phyloP scores from a whole-genome alignment of 1,140 invertebrate species.

The Lepidostoma basale region DNA sequence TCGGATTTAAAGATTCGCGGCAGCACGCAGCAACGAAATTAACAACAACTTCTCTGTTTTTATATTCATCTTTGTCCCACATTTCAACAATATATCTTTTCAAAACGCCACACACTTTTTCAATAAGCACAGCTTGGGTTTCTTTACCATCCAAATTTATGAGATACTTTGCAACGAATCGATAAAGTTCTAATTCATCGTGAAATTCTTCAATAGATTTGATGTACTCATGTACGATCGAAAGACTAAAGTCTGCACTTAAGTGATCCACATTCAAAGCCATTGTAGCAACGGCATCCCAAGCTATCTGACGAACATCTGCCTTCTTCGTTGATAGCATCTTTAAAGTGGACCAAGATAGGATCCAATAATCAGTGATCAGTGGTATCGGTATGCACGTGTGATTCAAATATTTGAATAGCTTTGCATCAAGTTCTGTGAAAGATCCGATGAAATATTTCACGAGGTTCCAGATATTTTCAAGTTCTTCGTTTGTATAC shows the following conservation, averaged over 20 bases:
- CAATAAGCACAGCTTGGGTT: slow-evolving; percentile 19
- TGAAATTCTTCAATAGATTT: not conserved
- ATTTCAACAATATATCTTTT: slow-evolving; percentile 24
- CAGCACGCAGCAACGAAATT: slow-evolving; percentile 22
- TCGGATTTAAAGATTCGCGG: slow-evolving; percentile 1
- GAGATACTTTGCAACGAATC: slow-evolving; percentile 28
- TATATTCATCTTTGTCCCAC: slow-evolving; percentile 8
- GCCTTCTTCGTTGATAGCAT: slow-evolving; percentile 19
- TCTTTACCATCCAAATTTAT: slow-evolving; percentile 16
- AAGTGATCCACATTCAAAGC: slow-evolving; percentile 7
- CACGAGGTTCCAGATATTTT: slow-evolving; percentile 13
- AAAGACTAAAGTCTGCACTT: slow-evolving; percentile 30
- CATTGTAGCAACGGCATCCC: not conserved
- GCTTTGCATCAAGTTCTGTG: slow-evolving; percentile 28
- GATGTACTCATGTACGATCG: slow-evolving; percentile 30
- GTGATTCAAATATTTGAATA: slow-evolving; percentile 18
- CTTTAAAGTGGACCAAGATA: slow-evolving; percentile 24
- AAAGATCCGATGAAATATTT: slow-evolving; percentile 31
- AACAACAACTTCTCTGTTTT: not conserved
- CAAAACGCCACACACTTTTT: slow-evolving; percentile 20
- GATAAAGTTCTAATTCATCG: slow-evolving; percentile 5
- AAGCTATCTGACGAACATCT: slow-evolving; percentile 8
- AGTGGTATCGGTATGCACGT: not conserved
- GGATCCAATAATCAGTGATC: slow-evolving; percentile 21
- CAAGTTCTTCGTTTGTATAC: not conserved